Percentiles rank a stretch among this genome's conserved stretches.
Evolutionary conservation across 2,797 vertebrate genomes (phyloP).

Genomic region (Chelmon rostratus): DNA sequence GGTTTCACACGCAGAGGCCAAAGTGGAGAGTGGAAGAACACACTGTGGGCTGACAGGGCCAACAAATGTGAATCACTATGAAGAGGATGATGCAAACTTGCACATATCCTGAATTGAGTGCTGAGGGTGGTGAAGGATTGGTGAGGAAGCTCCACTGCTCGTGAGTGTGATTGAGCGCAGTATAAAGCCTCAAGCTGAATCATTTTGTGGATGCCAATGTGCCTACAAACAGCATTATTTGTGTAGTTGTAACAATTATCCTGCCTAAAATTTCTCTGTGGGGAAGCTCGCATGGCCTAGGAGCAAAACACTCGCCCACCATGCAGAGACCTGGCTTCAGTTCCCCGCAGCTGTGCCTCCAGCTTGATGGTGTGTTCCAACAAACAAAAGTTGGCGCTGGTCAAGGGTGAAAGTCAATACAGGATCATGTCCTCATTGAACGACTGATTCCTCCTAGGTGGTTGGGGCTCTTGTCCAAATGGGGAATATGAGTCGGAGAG

Average conservation of each 20-base stretch:
- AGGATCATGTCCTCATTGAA: conserved; percentile 28
- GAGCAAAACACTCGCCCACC: conserved; percentile 23
- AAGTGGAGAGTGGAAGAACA: conserved; percentile 19
- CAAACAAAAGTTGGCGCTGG: conserved; percentile 36
- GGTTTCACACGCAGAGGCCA: conserved; percentile 33
- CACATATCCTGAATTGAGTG: conserved; percentile 7
- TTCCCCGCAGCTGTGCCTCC: conserved; percentile 24
- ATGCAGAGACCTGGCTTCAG: background rate
- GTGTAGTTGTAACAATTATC: background rate
- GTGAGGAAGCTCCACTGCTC: conserved; percentile 21
- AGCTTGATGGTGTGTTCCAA: conserved; percentile 15
- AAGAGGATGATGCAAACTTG: conserved; percentile 54
- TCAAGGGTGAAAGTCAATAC: conserved; percentile 19
- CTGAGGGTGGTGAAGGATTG: conserved; percentile 12
- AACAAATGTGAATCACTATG: conserved; percentile 56
- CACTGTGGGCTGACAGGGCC: conserved; percentile 44
- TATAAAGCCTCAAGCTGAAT: conserved; percentile 11
- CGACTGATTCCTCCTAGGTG: conserved; percentile 16
- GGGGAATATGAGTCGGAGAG: background rate
- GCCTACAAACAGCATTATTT: conserved; percentile 16
- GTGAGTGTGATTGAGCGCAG: conserved; percentile 15
- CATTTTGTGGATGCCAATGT: conserved; percentile 13
- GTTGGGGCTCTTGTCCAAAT: conserved; percentile 16
- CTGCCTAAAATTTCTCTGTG: conserved; percentile 7
- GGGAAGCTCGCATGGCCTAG: background rate